Evolutionary conservation across 2,888 invertebrate species (phyloP).

Genomic region (Icerya purchasi): DNA sequence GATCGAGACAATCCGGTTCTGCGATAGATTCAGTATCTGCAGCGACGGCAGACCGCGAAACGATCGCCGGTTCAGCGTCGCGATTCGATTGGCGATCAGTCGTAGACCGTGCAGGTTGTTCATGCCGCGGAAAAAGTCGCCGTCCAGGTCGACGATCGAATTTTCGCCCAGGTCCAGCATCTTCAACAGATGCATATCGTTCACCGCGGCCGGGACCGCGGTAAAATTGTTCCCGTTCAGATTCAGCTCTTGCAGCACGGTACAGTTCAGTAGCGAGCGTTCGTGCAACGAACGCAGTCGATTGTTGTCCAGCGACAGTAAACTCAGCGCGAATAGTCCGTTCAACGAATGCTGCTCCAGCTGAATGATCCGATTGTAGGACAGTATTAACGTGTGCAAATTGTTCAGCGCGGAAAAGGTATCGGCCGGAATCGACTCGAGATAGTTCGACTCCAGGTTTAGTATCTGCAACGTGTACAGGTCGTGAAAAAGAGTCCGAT

Average conservation of each 20-base stretch:
- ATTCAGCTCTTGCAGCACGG: conserved; percentile 72
- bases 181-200: conserved; percentile 63
- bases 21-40: conserved; percentile 68
- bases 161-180: conserved; percentile 84
- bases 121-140: conserved; percentile 62
- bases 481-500: conserved; percentile 63
- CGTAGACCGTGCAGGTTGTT: conserved; percentile 67
- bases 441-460: conserved; percentile 61
- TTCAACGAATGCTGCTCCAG: conserved; percentile 70
- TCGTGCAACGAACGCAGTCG: conserved; percentile 60
- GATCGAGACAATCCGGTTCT: conserved; percentile 56
- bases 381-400: conserved; percentile 66
- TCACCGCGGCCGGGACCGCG: conserved; percentile 55
- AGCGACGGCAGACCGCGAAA: conserved; percentile 57
- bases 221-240: conserved; percentile 68
- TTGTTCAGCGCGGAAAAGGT: conserved; percentile 82
- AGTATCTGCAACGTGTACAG: conserved; percentile 67
- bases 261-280: conserved; percentile 75
- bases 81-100: conserved; percentile 69
- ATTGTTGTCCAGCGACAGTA: conserved; percentile 70
- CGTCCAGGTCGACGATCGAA: conserved; percentile 55
- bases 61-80: conserved; percentile 55
- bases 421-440: conserved; percentile 64
- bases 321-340: conserved; percentile 64
- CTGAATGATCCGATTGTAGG: conserved; percentile 63